Evolutionary conservation across 2,113 vertebrate species (phyloP).

Genomic region (Excalfactoria chinensis): DNA sequence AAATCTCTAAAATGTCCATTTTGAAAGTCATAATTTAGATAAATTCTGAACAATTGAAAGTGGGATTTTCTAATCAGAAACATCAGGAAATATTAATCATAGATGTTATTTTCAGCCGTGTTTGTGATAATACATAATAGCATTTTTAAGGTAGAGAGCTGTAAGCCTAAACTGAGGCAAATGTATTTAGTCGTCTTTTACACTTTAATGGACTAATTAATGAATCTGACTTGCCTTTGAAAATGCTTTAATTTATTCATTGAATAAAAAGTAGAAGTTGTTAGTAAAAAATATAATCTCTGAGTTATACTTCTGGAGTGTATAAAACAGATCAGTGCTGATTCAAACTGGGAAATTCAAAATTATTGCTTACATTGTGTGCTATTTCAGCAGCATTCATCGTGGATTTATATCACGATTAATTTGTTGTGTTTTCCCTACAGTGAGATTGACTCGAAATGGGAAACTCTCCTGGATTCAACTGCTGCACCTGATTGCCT

Average conservation of each 20-base stretch:
- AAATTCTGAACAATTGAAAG: slow-evolving; percentile 15
- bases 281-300: slow-evolving; percentile 62
- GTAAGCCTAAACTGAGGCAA: slow-evolving; percentile 22
- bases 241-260: slow-evolving; percentile 65
- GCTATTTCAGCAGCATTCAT: slow-evolving; percentile 64
- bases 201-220: slow-evolving; percentile 71
- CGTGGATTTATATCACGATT: slow-evolving; percentile 67
- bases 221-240: slow-evolving; percentile 60
- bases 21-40: slow-evolving; percentile 10
- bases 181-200: slow-evolving; percentile 51
- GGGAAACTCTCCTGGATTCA: slow-evolving; percentile 61
- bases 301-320: slow-evolving; percentile 54
- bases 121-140: slow-evolving; percentile 30
- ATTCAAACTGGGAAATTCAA: slow-evolving; percentile 62
- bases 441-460: slow-evolving; percentile 56
- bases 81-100: slow-evolving; percentile 51
- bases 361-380: slow-evolving; percentile 65
- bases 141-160: slow-evolving; percentile 59
- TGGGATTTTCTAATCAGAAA: slow-evolving; percentile 12
- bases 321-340: slow-evolving; percentile 52
- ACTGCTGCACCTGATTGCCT: slow-evolving; percentile 61
- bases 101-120: slow-evolving; percentile 29
- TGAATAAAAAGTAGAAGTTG: slow-evolving; percentile 65
- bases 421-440: slow-evolving; percentile 52
- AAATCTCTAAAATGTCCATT: background rate